phyloP scores from a whole-genome alignment of 2,113 vertebrate species.

The Petaurus breviceps region DNA sequence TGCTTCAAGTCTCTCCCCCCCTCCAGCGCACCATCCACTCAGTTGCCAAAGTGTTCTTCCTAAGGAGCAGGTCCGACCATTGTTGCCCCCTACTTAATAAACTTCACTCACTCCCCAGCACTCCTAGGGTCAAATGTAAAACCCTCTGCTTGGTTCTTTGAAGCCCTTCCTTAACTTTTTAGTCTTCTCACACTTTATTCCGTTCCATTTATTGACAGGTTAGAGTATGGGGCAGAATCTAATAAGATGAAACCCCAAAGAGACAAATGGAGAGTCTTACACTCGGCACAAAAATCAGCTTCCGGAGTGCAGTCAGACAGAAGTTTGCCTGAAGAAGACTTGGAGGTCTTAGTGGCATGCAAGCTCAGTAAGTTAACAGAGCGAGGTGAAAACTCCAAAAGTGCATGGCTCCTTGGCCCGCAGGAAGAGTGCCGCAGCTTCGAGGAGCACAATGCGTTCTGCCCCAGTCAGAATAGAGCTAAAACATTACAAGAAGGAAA shows the following conservation, averaged over 20 bases:
- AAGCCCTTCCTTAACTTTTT: neutral
- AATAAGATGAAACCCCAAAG: no score
- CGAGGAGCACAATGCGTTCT: neutral
- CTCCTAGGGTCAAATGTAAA: neutral
- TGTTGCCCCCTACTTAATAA: neutral
- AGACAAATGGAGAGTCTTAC: no score
- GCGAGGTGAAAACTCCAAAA: neutral
- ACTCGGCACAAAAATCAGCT: no score
- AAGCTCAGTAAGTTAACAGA: neutral
- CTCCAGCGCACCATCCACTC: neutral
- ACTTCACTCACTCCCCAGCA: neutral
- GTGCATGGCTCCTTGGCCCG: neutral
- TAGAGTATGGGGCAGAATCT: no score
- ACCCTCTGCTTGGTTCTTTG: neutral
- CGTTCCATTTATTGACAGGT: neutral
- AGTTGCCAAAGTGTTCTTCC: neutral
- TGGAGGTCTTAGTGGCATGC: no score
- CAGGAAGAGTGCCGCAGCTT: neutral
- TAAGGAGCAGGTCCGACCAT: neutral
- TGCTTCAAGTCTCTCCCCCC: neutral
- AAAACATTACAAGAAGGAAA: neutral
- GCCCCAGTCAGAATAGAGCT: neutral
- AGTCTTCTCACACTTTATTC: neutral
- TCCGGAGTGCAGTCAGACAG: no score
- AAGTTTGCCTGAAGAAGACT: no score